Evolutionary conservation across 1,140 invertebrate species (phyloP), one percentile per base, ranked within the genome.

Genomic region (Cherax destructor): DNA sequence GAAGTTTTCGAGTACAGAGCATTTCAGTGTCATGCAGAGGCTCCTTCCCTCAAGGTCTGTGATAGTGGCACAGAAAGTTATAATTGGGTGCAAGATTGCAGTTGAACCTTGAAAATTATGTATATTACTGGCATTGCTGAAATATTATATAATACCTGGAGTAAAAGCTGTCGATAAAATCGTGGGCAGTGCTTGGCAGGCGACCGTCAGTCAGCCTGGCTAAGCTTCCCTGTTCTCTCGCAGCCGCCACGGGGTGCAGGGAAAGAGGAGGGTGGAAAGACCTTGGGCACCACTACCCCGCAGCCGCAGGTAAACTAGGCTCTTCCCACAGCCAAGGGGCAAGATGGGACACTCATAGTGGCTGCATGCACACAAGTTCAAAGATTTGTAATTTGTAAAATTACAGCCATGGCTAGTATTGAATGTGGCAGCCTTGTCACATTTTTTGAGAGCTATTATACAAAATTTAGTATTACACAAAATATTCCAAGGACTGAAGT

Each of bases 181-280:
- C 16, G 30, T n/a, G 69, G 69, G 11, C 69, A 78, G 72, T 77
- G 72, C 47, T 69, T 78, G 85, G 72, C 79, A 86, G 85, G 85
- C 74, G 76, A 72, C 24, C 65, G 85, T 78, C 49, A 86, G 74
- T 76, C 85, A 78, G 72, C 76, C 85, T 85, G 77, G 83, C 77
- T 91, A 85, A 89, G 83, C 61, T 78, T 69, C 80, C 83, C 74
- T 91, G 77, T 91, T 91, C 83, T 84, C 89, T 83, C 76, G 83
- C 89, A 91, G 89, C 83, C 83, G 76, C 56, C 89, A 41, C 89
- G 83, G 41, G 77, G 89, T 72, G 72, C 83, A 85, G 89, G 89
- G 89, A 72, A 85, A 83, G 81, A 91, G 47, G 69, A 78, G 41
- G 89, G 83, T 78, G 89, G 81, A 65, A 81, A 89, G 79, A 83